These are phyloP conservation scores for Chiloscyllium plagiosum DNA, from an alignment of 2,113 vertebrate species.

Conservation along the genomic window DNA sequence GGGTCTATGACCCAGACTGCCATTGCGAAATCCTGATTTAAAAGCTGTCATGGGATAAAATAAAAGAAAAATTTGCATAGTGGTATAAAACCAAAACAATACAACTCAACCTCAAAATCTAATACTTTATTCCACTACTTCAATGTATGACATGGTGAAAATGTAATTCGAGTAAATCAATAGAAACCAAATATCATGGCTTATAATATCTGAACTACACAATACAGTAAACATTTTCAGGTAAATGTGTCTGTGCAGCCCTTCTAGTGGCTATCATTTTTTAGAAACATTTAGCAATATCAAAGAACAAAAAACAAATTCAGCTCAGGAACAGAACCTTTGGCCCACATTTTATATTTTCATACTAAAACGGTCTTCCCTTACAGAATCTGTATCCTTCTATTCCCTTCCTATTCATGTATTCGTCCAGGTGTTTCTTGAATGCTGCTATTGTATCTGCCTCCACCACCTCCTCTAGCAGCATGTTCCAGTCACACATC, in stretches of 20 bases:
- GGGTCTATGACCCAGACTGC: conserved; percentile 72
- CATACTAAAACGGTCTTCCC: too few species aligned
- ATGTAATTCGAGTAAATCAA: neutral
- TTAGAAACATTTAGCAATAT: neutral
- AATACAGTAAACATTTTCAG: neutral
- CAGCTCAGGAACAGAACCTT: too few species aligned
- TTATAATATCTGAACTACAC: neutral
- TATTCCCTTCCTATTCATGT: too few species aligned
- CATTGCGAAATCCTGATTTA: conserved; percentile 71
- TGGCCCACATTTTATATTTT: too few species aligned
- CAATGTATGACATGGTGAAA: neutral
- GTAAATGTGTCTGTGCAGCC: neutral
- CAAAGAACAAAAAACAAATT: too few species aligned
- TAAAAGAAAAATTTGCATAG: neutral
- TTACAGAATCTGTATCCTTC: too few species aligned
- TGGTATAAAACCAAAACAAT: neutral
- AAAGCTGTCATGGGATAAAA: neutral
- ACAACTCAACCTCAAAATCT: neutral
- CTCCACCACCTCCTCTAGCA: too few species aligned
- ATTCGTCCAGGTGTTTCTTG: too few species aligned
- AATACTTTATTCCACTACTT: neutral
- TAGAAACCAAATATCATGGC: neutral
- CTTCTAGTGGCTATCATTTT: neutral
- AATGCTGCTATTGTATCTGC: too few species aligned
- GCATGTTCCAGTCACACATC: too few species aligned